Conservation (phyloP, 2,888 invertebrate species). For the Nysson spinosus region DNA sequence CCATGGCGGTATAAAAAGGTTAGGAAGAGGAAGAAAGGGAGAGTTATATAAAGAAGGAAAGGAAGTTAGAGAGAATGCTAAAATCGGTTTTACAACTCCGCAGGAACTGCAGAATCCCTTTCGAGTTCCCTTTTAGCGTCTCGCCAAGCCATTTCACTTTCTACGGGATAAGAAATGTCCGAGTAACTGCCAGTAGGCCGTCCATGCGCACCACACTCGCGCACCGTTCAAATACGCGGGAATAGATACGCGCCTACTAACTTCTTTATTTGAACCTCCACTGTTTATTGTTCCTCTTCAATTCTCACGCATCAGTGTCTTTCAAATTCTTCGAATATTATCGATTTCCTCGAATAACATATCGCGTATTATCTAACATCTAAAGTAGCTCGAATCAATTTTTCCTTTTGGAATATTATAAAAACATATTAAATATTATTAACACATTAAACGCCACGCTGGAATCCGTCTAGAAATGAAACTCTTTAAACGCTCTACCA, state of each 20-base stretch:
- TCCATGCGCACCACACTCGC: conserved; percentile 17
- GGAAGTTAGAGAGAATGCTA: conserved; percentile 25
- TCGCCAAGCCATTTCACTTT: conserved; percentile 18
- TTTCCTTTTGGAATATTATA: too few species aligned
- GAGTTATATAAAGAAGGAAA: not conserved
- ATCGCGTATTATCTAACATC: too few species aligned
- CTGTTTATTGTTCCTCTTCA: conserved; percentile 28
- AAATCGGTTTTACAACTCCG: conserved; percentile 36
- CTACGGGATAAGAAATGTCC: conserved; percentile 22
- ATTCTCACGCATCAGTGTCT: too few species aligned
- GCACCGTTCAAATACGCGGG: conserved; percentile 24
- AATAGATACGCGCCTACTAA: conserved; percentile 15
- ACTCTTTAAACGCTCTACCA: too few species aligned
- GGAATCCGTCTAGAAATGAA: too few species aligned
- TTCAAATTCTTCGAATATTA: too few species aligned
- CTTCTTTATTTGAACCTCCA: conserved; percentile 29
- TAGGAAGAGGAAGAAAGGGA: not conserved
- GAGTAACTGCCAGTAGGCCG: conserved; percentile 16
- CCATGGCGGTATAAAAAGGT: too few species aligned
- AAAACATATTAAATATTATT: too few species aligned
- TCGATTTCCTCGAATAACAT: too few species aligned
- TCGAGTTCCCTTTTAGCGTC: conserved; percentile 12
- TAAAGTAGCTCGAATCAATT: not conserved
- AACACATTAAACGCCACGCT: too few species aligned
- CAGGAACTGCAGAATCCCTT: not conserved